Evolutionary conservation across 1,140 invertebrate genomes (phyloP).

Genomic region (Sogatella furcifera): DNA sequence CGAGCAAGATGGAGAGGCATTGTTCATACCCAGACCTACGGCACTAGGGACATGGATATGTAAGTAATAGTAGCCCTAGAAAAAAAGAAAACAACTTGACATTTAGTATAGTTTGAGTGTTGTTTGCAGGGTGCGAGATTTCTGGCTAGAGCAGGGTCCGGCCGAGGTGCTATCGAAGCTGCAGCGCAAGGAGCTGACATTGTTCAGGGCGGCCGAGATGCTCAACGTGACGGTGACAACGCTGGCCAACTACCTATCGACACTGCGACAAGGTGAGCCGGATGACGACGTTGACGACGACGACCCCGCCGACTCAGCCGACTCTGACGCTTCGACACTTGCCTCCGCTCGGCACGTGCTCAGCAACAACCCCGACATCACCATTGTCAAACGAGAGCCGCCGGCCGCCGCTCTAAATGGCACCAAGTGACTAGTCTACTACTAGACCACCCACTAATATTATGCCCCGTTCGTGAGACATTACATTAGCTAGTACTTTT

Average conservation of each 20-base stretch:
- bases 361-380: constrained; percentile 49
- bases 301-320: constrained; percentile 36
- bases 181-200: constrained; percentile 55
- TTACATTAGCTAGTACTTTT: too few relatives aligned
- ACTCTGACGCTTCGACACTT: constrained; percentile 26
- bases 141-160: constrained; percentile 62
- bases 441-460: too few relatives aligned
- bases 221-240: constrained; percentile 60
- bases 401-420: constrained; percentile 15
- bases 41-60: too few relatives aligned
- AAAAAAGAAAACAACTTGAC: too few relatives aligned
- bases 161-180: constrained; percentile 56
- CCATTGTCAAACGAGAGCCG: constrained; percentile 45
- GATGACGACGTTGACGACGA: constrained; percentile 21
- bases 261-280: constrained; percentile 33
- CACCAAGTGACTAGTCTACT: constrained; percentile 10
- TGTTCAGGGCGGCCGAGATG: constrained; percentile 57
- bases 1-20: too few relatives aligned
- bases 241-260: constrained; percentile 54
- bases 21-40: too few relatives aligned
- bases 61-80: too few relatives aligned
- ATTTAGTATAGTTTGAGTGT: too few relatives aligned
- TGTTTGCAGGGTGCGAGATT: constrained; percentile 52
- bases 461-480: too few relatives aligned
- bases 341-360: constrained; percentile 35